A percentile compares a stretch with the other conserved stretches of the same genome.
Evolutionary conservation across 2,888 invertebrate species (phyloP).

Genomic region (Zele albiditarsus): DNA sequence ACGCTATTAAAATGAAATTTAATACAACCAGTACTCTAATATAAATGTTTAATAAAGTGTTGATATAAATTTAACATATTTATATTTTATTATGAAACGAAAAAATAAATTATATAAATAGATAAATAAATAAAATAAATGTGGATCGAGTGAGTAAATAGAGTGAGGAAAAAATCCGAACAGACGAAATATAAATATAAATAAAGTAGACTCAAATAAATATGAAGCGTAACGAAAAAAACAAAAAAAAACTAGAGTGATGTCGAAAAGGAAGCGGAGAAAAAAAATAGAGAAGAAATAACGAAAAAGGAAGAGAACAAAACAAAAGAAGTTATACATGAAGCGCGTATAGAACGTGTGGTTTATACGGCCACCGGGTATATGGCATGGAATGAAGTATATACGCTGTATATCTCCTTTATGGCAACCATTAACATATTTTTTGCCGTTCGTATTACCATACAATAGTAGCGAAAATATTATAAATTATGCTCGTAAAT

Average conservation of each 20-base stretch:
- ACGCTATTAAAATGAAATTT: too few relatives aligned
- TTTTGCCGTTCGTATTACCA: slow-evolving; percentile 71
- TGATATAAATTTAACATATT: too few relatives aligned
- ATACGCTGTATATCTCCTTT: slow-evolving; percentile 70
- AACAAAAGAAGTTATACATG: slow-evolving; percentile 46
- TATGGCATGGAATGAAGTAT: slow-evolving; percentile 69
- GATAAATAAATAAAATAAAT: neutral
- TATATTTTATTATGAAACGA: neutral
- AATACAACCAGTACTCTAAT: too few relatives aligned
- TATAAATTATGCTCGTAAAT: slow-evolving; percentile 72
- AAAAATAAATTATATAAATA: neutral
- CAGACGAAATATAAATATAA: neutral
- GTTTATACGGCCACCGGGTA: slow-evolving; percentile 66
- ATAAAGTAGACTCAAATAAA: slow-evolving; percentile 8
- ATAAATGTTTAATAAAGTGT: too few relatives aligned
- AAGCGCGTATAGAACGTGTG: slow-evolving; percentile 48
- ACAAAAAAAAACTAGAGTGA: slow-evolving; percentile 24
- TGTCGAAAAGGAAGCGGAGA: slow-evolving; percentile 12
- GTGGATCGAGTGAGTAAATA: neutral
- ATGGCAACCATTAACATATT: slow-evolving; percentile 72
- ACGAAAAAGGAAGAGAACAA: slow-evolving; percentile 32
- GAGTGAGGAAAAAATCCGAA: neutral
- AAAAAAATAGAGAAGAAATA: slow-evolving; percentile 26
- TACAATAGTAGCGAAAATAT: slow-evolving; percentile 72
- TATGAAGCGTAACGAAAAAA: slow-evolving; percentile 3